Conservation (phyloP, 2,888 invertebrate genomes). For the Clistopyga incitator region DNA sequence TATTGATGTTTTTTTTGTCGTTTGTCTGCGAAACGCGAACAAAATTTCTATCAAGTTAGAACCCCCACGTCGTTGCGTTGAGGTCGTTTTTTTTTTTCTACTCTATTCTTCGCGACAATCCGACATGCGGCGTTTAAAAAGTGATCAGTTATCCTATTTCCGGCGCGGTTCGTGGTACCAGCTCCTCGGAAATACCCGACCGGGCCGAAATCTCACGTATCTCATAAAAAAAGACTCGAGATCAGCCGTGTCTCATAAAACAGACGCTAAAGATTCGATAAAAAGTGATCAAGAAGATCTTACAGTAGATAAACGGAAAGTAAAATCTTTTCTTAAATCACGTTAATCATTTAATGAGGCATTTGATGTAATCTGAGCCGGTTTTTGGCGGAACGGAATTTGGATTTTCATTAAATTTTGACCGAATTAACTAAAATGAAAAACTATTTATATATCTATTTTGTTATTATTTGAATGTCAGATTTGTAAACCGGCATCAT, state of each 20-base stretch:
- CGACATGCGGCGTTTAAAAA: slow-evolving; percentile 1
- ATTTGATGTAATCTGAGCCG: background rate
- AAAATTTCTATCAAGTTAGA: slow-evolving; percentile 3
- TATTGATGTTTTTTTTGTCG: background rate
- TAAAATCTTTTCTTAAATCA: background rate
- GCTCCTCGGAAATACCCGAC: background rate
- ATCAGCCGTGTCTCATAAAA: background rate
- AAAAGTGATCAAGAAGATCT: background rate
- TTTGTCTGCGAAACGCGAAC: background rate
- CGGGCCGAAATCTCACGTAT: background rate
- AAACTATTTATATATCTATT: background rate
- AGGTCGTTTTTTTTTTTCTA: background rate
- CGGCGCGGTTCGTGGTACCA: background rate
- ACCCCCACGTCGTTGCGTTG: background rate
- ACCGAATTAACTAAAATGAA: background rate
- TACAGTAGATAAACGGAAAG: background rate
- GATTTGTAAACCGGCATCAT: background rate
- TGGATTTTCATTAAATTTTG: background rate
- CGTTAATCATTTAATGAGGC: background rate
- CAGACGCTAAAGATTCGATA: background rate
- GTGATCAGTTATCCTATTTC: slow-evolving; percentile 38
- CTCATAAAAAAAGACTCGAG: background rate
- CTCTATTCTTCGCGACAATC: slow-evolving; percentile 30
- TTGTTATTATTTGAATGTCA: background rate
- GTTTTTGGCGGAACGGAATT: background rate